Base-by-base conservation (phyloP, 2,888 invertebrate genomes). In the Bhutanitis thaidina region DNA sequence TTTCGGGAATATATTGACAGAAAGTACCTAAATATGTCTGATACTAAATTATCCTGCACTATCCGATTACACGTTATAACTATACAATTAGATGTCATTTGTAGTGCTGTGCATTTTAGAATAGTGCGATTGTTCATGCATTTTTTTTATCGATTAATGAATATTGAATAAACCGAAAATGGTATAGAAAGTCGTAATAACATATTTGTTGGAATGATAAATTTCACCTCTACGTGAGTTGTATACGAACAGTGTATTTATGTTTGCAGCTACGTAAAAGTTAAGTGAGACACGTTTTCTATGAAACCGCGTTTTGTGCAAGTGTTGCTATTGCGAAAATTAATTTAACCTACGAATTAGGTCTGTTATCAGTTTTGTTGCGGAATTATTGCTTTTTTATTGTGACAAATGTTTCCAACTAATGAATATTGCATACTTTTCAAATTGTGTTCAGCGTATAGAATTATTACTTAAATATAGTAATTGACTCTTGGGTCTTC, bases 101-200 rank as follows among this genome's bases (percentile, higher is more conserved):
- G 12, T 36, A 30, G 41, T 49, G 38, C 12, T 41, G 14, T 16
- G 0, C 34, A 30, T 43, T 13, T 5, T 4, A 41, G 8, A 39
- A 32, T 20, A 20, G 16, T 3, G 34, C 20, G 27, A 15, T 1
- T 7, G 10, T 2, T 27, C 7, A 15, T 27, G 5, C 13, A 27
- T 39, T 35, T 35, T 27, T 45, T 35, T 27, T 45, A 45, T 40
- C 38, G 44, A 34, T 35, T 35, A 34, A 44, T 43, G 43, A 43
- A 43, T 39, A 39, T 10, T n/a, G 27, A 49, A 66, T 73, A 64
- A 58, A 64, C 74, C 80, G 56, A 77, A 83, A 81, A 74, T 61
- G 79, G 79, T 57, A 64, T 78, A 82, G 87, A 87, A 88, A 88
- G 87, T 75, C 62, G 69, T 74, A 75, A 75, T 80, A 81, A 71